Conservation (phyloP, 2,888 invertebrate species). For the Leptopterna dolabrata region DNA sequence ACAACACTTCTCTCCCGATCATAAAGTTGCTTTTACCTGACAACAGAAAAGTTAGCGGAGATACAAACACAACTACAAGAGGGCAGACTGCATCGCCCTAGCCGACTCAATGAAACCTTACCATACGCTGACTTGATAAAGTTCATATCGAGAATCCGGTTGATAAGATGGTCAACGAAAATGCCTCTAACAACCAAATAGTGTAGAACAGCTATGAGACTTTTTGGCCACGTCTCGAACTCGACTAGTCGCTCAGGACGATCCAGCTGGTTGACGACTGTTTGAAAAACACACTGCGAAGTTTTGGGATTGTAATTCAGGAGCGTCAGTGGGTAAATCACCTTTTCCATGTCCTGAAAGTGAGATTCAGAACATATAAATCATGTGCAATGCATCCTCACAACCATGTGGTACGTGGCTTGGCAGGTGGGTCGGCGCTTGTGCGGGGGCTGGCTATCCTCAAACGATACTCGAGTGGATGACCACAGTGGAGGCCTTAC, state of each 20-base stretch:
- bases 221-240: slow-evolving; percentile 45
- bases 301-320: slow-evolving; percentile 51
- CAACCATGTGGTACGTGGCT: too few species aligned
- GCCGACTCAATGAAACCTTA: background rate
- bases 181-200: slow-evolving; percentile 45
- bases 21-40: slow-evolving; percentile 57
- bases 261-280: slow-evolving; percentile 41
- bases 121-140: slow-evolving; percentile 53
- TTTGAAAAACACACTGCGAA: slow-evolving; percentile 28
- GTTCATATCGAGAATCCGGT: slow-evolving; percentile 49
- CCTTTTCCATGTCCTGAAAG: slow-evolving; percentile 59
- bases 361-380: background rate
- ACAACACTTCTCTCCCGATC: slow-evolving; percentile 73
- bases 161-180: slow-evolving; percentile 48
- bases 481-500: too few species aligned
- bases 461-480: too few species aligned
- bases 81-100: too few species aligned
- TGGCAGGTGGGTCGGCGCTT: too few species aligned
- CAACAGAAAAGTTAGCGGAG: background rate
- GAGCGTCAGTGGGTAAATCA: slow-evolving; percentile 41
- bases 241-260: slow-evolving; percentile 47
- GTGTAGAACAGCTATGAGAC: slow-evolving; percentile 52
- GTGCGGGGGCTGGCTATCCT: too few species aligned
- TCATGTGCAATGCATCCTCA: too few species aligned
- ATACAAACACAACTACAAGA: too few species aligned